phyloP scores from a whole-genome alignment of 2,113 vertebrate species.

The Gila orcuttii region DNA sequence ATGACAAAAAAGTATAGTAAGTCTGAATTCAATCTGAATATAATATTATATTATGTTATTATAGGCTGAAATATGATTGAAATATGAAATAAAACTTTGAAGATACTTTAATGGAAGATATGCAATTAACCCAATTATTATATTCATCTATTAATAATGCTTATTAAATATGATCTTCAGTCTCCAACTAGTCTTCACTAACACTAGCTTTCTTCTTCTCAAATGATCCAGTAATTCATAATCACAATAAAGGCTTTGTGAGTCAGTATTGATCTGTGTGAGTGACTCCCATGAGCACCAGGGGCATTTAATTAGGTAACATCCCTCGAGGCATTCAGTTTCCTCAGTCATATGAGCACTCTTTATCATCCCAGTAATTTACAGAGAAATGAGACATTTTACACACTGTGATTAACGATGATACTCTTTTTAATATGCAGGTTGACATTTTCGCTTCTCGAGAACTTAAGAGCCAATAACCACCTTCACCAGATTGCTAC shows the following conservation, averaged over 20 bases:
- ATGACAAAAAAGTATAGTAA: too few species aligned
- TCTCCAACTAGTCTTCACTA: not conserved
- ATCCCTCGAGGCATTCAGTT: not conserved
- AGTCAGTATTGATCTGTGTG: slow-evolving; percentile 17
- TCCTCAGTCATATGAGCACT: not conserved
- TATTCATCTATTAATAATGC: not conserved
- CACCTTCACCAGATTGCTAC: not conserved
- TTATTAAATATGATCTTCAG: not conserved
- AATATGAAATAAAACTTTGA: not conserved
- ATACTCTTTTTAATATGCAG: slow-evolving; percentile 11
- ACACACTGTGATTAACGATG: slow-evolving; percentile 5
- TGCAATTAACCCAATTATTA: not conserved
- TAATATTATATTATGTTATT: too few species aligned
- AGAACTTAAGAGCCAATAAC: not conserved
- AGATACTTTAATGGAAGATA: not conserved
- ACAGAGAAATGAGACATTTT: not conserved
- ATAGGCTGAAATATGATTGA: not conserved
- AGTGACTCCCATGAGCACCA: slow-evolving; percentile 11
- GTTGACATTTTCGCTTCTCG: not conserved
- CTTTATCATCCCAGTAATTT: not conserved
- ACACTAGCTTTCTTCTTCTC: not conserved
- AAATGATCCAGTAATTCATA: slow-evolving; percentile 13
- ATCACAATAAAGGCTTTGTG: not conserved
- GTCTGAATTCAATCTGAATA: too few species aligned
- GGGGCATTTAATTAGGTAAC: slow-evolving; percentile 10